Base-by-base conservation (phyloP, 2,888 invertebrate genomes). In the Hydrotaea diabolus region DNA sequence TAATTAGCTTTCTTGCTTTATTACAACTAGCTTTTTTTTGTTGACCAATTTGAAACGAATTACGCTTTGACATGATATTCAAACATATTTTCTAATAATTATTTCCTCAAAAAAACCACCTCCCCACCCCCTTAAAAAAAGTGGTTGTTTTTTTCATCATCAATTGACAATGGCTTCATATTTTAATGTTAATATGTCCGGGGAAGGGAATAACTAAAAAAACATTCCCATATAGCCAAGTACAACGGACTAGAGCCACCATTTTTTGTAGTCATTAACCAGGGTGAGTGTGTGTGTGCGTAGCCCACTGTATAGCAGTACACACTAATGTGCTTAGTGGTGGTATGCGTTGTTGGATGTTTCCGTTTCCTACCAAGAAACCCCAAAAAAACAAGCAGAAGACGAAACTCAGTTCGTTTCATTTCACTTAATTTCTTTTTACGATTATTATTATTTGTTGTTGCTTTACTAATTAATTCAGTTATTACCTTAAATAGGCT, bases 401-500 rank as follows among this genome's bases (percentile, higher is more conserved):
- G n/a, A n/a, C 0, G 7, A 36, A 43, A 43, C 21, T 46, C 39
- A 69, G 46, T 69, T 46, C 46, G 46, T 23, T 69, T 46, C 69
- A 69, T 69, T 59, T 59, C 21, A 39, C 39, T 62, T 62, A 62
- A 31, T 26, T 64, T 46, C 21, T 8, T 43, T 69, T 21, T n/a
- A 69, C 46, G 21, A 46, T 69, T 69, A 69, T 43, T 43, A 31
- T 4, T n/a, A 13, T 31, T 66, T 66, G 17, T 66, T 66, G 39
- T 43, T 39, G n/a, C 43, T 66, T 75, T 85, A 76, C 84, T 85
- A 85, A 85, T 85, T 85, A 85, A 85, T 85, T 85, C 84, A 85
- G 84, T 85, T 85, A 85, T 85, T 85, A 85, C 84, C 84, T 85
- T 82, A 79, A 85, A 82, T 85, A 82, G 75, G 84, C 53, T 76